Conservation (phyloP, 2,888 invertebrate genomes). For the Temnothorax ravouxi region DNA sequence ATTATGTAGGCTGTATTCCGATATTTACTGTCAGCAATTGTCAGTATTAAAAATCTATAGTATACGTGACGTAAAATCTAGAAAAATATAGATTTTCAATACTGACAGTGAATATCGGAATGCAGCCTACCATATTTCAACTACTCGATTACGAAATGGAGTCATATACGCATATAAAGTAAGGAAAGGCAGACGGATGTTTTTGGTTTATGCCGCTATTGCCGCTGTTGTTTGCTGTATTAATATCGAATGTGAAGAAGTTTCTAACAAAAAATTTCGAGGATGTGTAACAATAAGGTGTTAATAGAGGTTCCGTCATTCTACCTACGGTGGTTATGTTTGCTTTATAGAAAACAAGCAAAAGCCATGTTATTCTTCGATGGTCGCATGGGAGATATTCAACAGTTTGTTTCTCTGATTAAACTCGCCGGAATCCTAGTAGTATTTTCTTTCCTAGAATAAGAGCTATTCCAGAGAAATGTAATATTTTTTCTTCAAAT, state of each 20-base stretch:
- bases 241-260: slow-evolving; percentile 63
- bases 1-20: not conserved
- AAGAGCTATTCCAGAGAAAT: slow-evolving; percentile 28
- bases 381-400: slow-evolving; percentile 65
- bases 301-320: slow-evolving; percentile 62
- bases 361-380: slow-evolving; percentile 56
- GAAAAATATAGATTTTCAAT: no score
- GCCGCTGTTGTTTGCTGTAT: slow-evolving; percentile 65
- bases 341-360: slow-evolving; percentile 72
- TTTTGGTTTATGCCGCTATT: slow-evolving; percentile 4
- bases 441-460: slow-evolving; percentile 40
- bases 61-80: no score
- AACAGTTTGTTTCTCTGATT: slow-evolving; percentile 59
- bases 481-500: slow-evolving; percentile 51
- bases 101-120: no score
- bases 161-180: not conserved
- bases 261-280: slow-evolving; percentile 38
- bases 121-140: not conserved
- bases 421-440: slow-evolving; percentile 35
- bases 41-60: no score
- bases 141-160: not conserved
- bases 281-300: slow-evolving; percentile 58
- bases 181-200: not conserved
- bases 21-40: no score
- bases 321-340: slow-evolving; percentile 51